These are phyloP conservation scores for Ceraclea dissimilis DNA, from an alignment of 2,888 invertebrate species.

Conservation along the genomic window DNA sequence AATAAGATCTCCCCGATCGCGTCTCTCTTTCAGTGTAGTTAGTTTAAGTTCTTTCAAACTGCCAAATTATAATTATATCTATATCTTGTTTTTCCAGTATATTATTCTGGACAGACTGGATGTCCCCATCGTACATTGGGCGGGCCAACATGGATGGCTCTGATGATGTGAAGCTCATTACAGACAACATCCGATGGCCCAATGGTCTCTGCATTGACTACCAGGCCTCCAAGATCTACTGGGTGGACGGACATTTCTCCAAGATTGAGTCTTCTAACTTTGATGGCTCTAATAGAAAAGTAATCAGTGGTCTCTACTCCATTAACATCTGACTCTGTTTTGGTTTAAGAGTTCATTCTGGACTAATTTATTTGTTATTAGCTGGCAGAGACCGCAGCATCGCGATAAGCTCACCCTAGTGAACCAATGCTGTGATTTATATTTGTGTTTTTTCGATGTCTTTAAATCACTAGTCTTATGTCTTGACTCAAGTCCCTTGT, in stretches of 20 bases:
- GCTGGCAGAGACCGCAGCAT: too few species aligned
- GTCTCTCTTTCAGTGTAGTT: too few species aligned
- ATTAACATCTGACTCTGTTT: too few species aligned
- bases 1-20: too few species aligned
- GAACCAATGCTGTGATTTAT: too few species aligned
- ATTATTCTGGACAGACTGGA: constrained; percentile 94
- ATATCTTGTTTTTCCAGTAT: constrained; percentile 54
- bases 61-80: not conserved
- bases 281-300: constrained; percentile 59
- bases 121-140: constrained; percentile 63
- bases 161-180: constrained; percentile 52
- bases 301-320: constrained; percentile 31
- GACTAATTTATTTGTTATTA: too few species aligned
- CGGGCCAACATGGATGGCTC: constrained; percentile 81
- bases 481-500: not conserved
- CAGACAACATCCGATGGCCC: constrained; percentile 64
- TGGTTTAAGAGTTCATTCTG: too few species aligned
- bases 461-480: not conserved
- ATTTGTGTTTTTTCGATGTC: not conserved
- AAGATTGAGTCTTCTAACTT: constrained; percentile 56
- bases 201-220: constrained; percentile 81
- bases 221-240: constrained; percentile 73
- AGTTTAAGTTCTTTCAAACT: too few species aligned
- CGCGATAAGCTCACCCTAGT: too few species aligned
- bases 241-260: constrained; percentile 67